phyloP scores from a whole-genome alignment of 2,888 invertebrate genomes.

The Apocheima hispidaria region DNA sequence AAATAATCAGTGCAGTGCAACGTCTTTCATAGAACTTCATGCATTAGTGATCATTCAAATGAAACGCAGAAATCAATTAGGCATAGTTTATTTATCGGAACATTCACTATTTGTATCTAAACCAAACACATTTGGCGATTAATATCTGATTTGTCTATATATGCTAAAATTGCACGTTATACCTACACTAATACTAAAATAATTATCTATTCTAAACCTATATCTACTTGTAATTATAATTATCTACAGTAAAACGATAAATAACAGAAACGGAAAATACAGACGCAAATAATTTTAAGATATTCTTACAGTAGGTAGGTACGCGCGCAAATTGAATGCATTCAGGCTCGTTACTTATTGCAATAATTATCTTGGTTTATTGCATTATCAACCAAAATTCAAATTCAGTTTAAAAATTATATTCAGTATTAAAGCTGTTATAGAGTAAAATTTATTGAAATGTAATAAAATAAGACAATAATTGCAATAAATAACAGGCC shows the following conservation, averaged over 20 bases:
- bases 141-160: slow-evolving; percentile 67
- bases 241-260: slow-evolving; percentile 58
- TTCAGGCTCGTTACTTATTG: too few species aligned
- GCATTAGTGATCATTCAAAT: too few species aligned
- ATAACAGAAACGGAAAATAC: slow-evolving; percentile 48
- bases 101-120: slow-evolving; percentile 82
- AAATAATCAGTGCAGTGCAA: too few species aligned
- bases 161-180: slow-evolving; percentile 82
- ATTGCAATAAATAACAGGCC: too few species aligned
- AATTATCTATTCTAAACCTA: slow-evolving; percentile 48
- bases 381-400: too few species aligned
- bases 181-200: slow-evolving; percentile 46
- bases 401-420: too few species aligned
- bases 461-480: too few species aligned
- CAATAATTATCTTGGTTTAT: too few species aligned
- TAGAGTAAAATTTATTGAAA: too few species aligned
- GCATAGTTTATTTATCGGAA: slow-evolving; percentile 73
- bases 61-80: slow-evolving; percentile 50
- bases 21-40: too few species aligned
- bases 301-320: neutral
- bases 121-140: slow-evolving; percentile 80
- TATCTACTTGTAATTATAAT: slow-evolving; percentile 43
- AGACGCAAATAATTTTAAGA: slow-evolving; percentile 23
- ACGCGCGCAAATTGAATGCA: too few species aligned
- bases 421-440: too few species aligned